Conservation (phyloP, 2,888 invertebrate genomes). For the Drosophila infuscata region DNA sequence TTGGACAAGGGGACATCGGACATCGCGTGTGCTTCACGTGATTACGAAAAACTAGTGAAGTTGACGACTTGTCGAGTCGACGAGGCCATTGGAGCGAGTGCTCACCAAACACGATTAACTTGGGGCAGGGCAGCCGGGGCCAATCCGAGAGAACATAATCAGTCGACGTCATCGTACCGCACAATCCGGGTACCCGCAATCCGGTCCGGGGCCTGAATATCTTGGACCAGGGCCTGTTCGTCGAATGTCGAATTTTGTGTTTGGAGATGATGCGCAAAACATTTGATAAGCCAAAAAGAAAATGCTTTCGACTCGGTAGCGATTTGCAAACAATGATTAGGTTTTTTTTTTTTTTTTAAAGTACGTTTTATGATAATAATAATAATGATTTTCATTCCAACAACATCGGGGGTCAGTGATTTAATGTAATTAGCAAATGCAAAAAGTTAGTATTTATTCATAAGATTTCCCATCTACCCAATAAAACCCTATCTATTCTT, state of each 20-base stretch:
- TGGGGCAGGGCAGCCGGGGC: neutral
- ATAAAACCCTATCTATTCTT: too few relatives aligned
- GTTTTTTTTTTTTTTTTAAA: too few relatives aligned
- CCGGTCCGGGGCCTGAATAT: constrained; percentile 20
- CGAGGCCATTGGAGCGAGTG: neutral
- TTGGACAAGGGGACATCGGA: neutral
- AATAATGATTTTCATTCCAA: too few relatives aligned
- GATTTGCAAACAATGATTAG: neutral
- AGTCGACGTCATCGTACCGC: neutral
- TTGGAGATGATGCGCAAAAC: constrained; percentile 39
- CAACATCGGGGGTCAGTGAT: too few relatives aligned
- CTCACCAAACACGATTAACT: constrained; percentile 1
- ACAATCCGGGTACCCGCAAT: neutral
- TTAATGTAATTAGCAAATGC: too few relatives aligned
- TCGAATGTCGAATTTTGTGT: neutral
- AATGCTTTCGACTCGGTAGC: neutral
- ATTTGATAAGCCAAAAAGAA: constrained; percentile 33
- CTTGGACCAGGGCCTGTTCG: constrained; percentile 41
- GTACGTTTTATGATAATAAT: too few relatives aligned
- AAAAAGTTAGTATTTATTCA: too few relatives aligned
- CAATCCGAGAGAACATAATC: constrained; percentile 13
- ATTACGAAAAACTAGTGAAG: constrained; percentile 13
- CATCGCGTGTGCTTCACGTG: constrained; percentile 60
- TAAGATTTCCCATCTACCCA: too few relatives aligned
- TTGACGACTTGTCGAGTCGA: neutral